Evolutionary conservation across 1,140 invertebrate species (phyloP).

Genomic region (Hypsibius dujardini): DNA sequence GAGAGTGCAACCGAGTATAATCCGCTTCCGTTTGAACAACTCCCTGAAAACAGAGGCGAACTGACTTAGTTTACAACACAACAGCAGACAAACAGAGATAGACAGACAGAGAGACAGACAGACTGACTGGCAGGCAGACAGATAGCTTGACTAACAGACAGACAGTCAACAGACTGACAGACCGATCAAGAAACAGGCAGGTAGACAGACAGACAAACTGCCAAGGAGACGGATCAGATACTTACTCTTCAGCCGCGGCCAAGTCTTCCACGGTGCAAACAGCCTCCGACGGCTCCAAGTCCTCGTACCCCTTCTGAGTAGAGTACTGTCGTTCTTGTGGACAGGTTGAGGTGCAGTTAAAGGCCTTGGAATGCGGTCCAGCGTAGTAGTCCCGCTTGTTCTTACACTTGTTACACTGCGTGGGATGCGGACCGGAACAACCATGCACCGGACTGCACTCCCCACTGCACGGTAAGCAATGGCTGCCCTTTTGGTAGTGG

Average conservation of each 20-base stretch:
- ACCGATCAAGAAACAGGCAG: no score
- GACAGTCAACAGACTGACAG: no score
- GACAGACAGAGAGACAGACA: no score
- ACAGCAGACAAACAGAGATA: no score
- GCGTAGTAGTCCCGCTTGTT: conserved; percentile 60
- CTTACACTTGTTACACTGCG: conserved; percentile 61
- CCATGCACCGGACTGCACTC: conserved; percentile 53
- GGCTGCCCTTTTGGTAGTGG: conserved; percentile 33
- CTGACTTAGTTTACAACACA: no score
- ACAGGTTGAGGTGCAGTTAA: conserved; percentile 70
- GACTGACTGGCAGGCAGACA: no score
- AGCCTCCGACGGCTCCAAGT: not conserved
- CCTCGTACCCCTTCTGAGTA: not conserved
- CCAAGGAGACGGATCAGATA: not conserved
- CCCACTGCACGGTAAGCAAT: conserved; percentile 59
- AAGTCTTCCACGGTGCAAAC: conserved; percentile 47
- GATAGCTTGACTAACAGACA: no score
- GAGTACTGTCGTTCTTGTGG: conserved; percentile 54
- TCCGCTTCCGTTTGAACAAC: no score
- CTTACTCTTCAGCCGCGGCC: not conserved
- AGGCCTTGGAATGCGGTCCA: conserved; percentile 38
- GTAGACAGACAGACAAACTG: not conserved
- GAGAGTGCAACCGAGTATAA: no score
- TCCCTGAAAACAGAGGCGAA: no score
- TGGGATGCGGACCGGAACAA: conserved; percentile 55